Percentiles rank a stretch among this genome's conserved stretches.
Evolutionary conservation across 2,113 vertebrate species (phyloP).

Genomic region (Chaetops frenatus): DNA sequence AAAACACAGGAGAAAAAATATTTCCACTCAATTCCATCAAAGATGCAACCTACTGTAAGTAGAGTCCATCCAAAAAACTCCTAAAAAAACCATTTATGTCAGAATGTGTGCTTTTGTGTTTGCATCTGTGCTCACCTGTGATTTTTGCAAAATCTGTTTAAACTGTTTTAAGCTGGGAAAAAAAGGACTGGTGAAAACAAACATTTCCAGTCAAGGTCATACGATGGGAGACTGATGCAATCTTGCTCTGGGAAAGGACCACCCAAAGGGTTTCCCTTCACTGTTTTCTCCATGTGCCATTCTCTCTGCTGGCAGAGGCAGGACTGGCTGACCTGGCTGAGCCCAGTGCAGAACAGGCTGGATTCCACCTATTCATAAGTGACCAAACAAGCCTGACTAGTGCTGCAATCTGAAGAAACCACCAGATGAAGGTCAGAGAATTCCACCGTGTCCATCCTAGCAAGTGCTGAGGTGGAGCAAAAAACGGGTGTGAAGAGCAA

Average conservation of each 20-base stretch:
- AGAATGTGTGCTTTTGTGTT: not conserved
- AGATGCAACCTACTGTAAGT: not conserved
- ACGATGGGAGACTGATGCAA: not conserved
- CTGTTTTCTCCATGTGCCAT: accelerated
- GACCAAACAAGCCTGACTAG: constrained; percentile 19
- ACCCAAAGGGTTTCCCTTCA: not conserved
- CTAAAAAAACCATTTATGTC: accelerated
- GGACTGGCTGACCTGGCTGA: not conserved
- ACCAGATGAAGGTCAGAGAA: not conserved
- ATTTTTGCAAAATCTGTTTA: not conserved
- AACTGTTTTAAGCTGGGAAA: not conserved
- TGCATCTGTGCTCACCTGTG: not conserved
- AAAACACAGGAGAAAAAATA: not conserved
- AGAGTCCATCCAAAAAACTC: accelerated
- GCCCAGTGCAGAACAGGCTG: not conserved
- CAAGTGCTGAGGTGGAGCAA: not conserved
- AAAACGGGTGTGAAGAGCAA: not conserved
- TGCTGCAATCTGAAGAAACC: not conserved
- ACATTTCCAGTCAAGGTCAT: not conserved
- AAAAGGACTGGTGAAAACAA: not conserved
- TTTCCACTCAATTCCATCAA: not conserved
- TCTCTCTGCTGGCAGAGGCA: not conserved
- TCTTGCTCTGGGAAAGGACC: not conserved
- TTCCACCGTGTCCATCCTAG: not conserved
- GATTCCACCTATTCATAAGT: not conserved